Evolutionary conservation across 2,888 invertebrate genomes (phyloP), one percentile per base, ranked within the genome.

Genomic region (Hemithea aestivaria): DNA sequence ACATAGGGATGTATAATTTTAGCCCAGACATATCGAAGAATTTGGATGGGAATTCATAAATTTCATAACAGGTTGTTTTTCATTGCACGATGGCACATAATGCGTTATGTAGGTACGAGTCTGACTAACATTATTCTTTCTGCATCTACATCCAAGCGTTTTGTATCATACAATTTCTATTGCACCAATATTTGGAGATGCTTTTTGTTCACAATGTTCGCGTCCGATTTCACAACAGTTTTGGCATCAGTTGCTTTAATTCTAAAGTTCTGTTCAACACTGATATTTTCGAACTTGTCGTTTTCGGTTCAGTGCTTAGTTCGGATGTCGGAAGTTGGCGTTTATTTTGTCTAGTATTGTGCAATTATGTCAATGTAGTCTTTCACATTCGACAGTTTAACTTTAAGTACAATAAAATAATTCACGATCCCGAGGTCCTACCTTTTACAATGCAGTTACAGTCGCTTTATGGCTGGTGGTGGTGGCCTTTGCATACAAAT

Each of bases 401-500:
- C 34, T 36, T 39, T 41, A 61, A 58, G 51, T 56, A 57, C 58
- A 67, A 67, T 70, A 67, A 66, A 67, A 68, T 62, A 69, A 70
- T 68, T 63, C 58, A 57, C 41, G 33, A 25, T 41, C 53, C 47
- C 54, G 44, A 59, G 59, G 53, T 61, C n/a, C n/a, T n/a, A 57
- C 51, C 61, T 59, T 57, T 78, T 73, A 69, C 72, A 72, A 77
- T 76, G 80, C 81, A 73, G 64, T 64, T 61, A 61, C 58, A 62
- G 71, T 66, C 56, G 53, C 61, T 75, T 79, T 79, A 80, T 73
- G 73, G 69, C 72, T 64, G 56, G 53, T 39, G 56, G 64, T 45
- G 53, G 60, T 57, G 67, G 64, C 58, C 59, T 55, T 61, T 58
- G 82, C 75, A 79, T 83, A 82, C 75, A 73, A 78, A 81, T 79